phyloP scores from a whole-genome alignment of 2,113 vertebrate genomes.

The Rhineura floridana region DNA sequence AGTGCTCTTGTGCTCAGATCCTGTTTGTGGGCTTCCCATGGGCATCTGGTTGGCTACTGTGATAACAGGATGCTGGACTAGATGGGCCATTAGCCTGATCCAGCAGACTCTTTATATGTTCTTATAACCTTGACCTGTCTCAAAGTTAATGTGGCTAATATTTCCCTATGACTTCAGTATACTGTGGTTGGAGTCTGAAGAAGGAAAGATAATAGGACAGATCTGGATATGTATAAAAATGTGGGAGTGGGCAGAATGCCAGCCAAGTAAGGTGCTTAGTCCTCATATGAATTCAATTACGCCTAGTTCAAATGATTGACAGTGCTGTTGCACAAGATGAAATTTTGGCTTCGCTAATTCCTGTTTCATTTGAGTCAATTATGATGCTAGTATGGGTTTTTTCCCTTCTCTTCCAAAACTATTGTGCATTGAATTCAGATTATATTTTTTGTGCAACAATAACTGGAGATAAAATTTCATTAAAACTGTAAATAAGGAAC shows the following conservation, averaged over 20 bases:
- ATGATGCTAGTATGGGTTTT: constrained; percentile 32
- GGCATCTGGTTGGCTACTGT: no score
- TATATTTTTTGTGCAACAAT: constrained; percentile 53
- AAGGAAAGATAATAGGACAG: background rate
- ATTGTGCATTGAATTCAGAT: constrained; percentile 33
- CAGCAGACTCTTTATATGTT: no score
- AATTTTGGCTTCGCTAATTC: constrained; percentile 48
- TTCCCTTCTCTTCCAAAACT: constrained; percentile 61
- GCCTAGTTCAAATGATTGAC: constrained; percentile 31
- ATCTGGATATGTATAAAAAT: constrained; percentile 6
- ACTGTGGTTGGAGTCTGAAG: background rate
- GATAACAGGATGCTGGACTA: no score
- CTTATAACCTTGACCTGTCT: background rate
- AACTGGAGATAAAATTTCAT: constrained; percentile 62
- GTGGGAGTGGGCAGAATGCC: background rate
- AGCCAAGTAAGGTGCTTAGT: background rate
- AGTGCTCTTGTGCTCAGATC: no score
- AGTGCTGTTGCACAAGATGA: constrained; percentile 21
- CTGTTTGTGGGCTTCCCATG: no score
- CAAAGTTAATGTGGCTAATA: background rate
- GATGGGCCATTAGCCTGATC: no score
- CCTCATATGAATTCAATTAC: constrained; percentile 23
- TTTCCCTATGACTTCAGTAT: background rate
- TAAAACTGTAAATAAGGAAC: constrained; percentile 60
- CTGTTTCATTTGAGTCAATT: constrained; percentile 50